Evolutionary conservation across 2,113 vertebrate genomes (phyloP).

Genomic region (Paracanthobrama guichenoti): DNA sequence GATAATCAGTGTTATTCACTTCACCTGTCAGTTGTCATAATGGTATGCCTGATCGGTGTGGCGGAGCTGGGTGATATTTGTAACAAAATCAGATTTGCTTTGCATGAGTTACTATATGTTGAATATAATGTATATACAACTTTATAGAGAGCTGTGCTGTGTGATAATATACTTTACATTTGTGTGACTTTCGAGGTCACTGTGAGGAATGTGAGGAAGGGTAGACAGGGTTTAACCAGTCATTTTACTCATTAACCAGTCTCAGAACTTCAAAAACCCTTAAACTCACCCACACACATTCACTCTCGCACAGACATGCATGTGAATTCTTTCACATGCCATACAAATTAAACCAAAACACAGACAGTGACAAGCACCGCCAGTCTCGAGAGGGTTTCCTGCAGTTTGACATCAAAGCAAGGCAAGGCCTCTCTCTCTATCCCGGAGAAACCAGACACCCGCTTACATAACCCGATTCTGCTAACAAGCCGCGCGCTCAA

Average conservation of each 20-base stretch:
- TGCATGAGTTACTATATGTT: neutral
- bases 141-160: neutral
- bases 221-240: neutral
- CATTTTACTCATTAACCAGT: neutral
- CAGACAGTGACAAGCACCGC: constrained; percentile 16
- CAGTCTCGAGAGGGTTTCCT: constrained; percentile 42
- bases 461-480: constrained; percentile 44
- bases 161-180: neutral
- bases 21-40: no score
- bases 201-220: neutral
- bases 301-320: neutral
- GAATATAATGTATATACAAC: neutral
- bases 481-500: constrained; percentile 27
- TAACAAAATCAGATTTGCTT: neutral
- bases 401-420: constrained; percentile 49
- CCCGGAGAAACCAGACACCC: constrained; percentile 42
- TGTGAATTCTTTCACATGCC: neutral
- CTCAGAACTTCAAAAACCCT: neutral
- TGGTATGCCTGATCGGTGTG: no score
- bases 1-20: no score
- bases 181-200: neutral
- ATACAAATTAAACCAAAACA: constrained; percentile 15
- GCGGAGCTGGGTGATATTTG: neutral
- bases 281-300: neutral
- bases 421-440: neutral